phyloP scores from a whole-genome alignment of 2,797 vertebrate species.

The Xerus rutilus region DNA sequence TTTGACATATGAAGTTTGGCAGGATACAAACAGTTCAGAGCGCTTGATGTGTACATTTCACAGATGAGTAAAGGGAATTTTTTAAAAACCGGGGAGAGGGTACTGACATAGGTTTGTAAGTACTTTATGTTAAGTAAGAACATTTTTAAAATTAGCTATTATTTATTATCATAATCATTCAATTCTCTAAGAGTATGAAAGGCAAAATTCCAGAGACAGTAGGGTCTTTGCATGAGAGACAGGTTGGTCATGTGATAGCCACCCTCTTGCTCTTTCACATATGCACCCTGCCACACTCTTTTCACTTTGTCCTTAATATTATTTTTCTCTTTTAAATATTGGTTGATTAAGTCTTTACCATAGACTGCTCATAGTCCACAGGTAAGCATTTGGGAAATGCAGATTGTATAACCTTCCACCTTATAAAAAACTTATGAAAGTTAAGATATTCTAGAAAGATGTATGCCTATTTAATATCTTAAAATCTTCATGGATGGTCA shows the following conservation, averaged over 20 bases:
- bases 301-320: conserved; percentile 10
- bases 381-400: background rate
- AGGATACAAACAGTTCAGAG: background rate
- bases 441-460: conserved; percentile 15
- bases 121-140: conserved; percentile 6
- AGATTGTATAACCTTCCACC: background rate
- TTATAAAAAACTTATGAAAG: background rate
- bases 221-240: background rate
- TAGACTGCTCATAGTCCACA: background rate
- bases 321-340: conserved; percentile 30
- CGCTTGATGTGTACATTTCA: background rate
- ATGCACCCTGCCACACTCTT: accelerated
- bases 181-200: background rate
- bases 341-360: background rate
- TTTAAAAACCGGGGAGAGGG: background rate
- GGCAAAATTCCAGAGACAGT: conserved; percentile 9
- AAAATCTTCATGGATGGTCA: background rate
- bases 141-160: background rate
- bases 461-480: background rate
- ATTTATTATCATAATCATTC: conserved; percentile 1
- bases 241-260: background rate
- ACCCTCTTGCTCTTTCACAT: background rate
- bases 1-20: background rate
- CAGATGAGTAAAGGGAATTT: background rate
- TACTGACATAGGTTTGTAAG: background rate